phyloP scores from a whole-genome alignment of 1,140 invertebrate genomes.

The Calosoma granatense region DNA sequence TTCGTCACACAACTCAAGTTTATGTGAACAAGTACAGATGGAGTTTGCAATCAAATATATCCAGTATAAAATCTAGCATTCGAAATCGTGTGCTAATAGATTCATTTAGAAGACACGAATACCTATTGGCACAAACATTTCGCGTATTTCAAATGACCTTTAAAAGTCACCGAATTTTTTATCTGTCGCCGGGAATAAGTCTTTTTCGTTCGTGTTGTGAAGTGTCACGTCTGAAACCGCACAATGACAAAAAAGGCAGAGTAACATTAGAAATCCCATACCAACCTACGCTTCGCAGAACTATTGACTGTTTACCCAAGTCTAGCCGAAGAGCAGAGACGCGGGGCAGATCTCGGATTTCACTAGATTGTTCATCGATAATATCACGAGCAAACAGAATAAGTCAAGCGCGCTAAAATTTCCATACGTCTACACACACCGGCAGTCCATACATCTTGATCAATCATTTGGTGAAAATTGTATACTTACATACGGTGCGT shows the following conservation, averaged over 20 bases:
- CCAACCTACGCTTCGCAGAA: neutral
- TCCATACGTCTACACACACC: neutral
- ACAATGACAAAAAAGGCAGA: too few species aligned
- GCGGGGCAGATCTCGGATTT: too few species aligned
- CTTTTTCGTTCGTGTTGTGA: too few species aligned
- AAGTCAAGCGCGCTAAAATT: too few species aligned
- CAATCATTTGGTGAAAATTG: neutral
- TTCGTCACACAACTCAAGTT: neutral
- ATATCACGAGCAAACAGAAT: too few species aligned
- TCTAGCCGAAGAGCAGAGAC: neutral
- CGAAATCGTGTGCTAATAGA: neutral
- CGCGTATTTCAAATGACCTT: neutral
- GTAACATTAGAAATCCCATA: neutral
- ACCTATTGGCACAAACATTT: neutral
- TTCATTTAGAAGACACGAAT: neutral
- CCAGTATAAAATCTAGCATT: neutral
- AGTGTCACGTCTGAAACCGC: too few species aligned
- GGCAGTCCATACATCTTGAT: neutral
- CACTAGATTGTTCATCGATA: too few species aligned
- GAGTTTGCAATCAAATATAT: too few species aligned
- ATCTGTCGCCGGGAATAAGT: too few species aligned
- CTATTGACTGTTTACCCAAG: neutral
- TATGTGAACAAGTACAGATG: too few species aligned
- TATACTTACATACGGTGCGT: neutral
- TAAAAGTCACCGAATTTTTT: neutral